Evolutionary conservation across 2,113 vertebrate species (phyloP).

Genomic region (Tretioscincus oriximinensis): DNA sequence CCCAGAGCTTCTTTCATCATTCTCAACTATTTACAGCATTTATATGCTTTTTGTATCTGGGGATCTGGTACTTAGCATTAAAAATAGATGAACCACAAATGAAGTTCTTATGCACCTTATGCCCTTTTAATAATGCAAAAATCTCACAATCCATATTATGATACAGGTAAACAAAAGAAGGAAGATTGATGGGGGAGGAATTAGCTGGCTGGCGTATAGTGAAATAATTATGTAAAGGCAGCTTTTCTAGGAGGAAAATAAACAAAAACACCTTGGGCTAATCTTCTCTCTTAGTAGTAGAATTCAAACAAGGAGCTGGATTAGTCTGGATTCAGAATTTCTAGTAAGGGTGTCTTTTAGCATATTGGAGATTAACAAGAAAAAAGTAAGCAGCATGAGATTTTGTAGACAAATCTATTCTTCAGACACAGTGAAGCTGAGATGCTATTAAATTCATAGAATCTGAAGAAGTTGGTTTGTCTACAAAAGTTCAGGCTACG

Average conservation of each 20-base stretch:
- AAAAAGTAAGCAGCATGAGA: neutral
- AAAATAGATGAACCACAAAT: slow-evolving; percentile 73
- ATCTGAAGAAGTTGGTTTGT: slow-evolving; percentile 1
- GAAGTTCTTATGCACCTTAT: slow-evolving; percentile 58
- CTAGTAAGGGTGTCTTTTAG: too few relatives aligned
- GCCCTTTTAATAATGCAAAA: slow-evolving; percentile 70
- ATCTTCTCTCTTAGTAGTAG: slow-evolving; percentile 13
- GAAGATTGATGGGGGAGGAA: slow-evolving; percentile 10
- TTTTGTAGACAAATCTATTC: slow-evolving; percentile 42
- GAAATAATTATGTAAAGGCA: slow-evolving; percentile 28
- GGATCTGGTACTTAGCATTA: slow-evolving; percentile 69
- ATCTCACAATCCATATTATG: slow-evolving; percentile 62
- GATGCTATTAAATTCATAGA: too few relatives aligned
- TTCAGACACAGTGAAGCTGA: too few relatives aligned
- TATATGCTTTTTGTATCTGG: slow-evolving; percentile 65
- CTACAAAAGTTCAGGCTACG: neutral
- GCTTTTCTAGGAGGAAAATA: neutral
- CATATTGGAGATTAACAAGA: too few relatives aligned
- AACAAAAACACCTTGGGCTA: too few relatives aligned
- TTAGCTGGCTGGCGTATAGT: neutral
- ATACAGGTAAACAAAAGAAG: slow-evolving; percentile 64
- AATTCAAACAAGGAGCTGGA: neutral
- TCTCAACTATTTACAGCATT: slow-evolving; percentile 70
- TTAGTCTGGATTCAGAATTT: too few relatives aligned
- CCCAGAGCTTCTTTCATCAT: slow-evolving; percentile 63